These are phyloP conservation scores for Scolanthus callimorphus DNA, from an alignment of 92 coral and sea anemone genomes.

Conservation along the genomic window DNA sequence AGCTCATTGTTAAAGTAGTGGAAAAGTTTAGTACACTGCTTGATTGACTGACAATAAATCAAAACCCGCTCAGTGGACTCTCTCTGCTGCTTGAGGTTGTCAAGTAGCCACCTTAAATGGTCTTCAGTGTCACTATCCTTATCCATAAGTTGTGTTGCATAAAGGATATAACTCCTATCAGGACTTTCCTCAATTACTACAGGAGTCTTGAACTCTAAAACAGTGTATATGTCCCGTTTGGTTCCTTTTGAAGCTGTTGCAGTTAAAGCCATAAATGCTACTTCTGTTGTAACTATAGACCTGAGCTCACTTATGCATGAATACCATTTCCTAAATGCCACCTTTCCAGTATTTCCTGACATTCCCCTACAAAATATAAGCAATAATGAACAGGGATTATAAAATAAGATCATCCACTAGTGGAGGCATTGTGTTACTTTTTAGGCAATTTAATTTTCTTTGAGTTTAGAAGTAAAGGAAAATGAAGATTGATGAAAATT, in stretches of 20 bases:
- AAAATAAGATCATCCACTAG: too few species aligned
- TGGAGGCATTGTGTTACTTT: too few species aligned
- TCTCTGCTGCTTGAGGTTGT: constrained; percentile 4
- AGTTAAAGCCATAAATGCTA: constrained; percentile 20
- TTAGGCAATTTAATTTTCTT: too few species aligned
- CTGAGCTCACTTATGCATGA: constrained; percentile 15
- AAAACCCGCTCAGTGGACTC: constrained; percentile 17
- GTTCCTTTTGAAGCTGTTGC: constrained; percentile 26
- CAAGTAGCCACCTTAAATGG: constrained; percentile 17
- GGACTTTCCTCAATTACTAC: constrained; percentile 17
- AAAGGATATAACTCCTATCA: constrained; percentile 11
- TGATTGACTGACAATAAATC: constrained; percentile 33
- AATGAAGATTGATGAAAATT: too few species aligned
- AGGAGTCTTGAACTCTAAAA: constrained; percentile 12
- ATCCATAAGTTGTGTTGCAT: constrained; percentile 15
- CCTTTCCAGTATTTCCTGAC: constrained; percentile 18
- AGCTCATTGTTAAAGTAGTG: constrained; percentile 25
- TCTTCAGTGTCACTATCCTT: constrained; percentile 5
- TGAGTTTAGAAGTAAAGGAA: too few species aligned
- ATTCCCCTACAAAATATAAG: constrained; percentile 11
- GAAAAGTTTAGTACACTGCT: constrained; percentile 24
- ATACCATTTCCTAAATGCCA: constrained; percentile 27
- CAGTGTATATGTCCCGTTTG: constrained; percentile 5
- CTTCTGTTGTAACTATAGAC: constrained; percentile 27
- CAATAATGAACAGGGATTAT: too few species aligned